A percentile compares a stretch with the other conserved stretches of the same genome.
phyloP scores from a whole-genome alignment of 2,797 vertebrate genomes.

The Dermochelys coriacea region DNA sequence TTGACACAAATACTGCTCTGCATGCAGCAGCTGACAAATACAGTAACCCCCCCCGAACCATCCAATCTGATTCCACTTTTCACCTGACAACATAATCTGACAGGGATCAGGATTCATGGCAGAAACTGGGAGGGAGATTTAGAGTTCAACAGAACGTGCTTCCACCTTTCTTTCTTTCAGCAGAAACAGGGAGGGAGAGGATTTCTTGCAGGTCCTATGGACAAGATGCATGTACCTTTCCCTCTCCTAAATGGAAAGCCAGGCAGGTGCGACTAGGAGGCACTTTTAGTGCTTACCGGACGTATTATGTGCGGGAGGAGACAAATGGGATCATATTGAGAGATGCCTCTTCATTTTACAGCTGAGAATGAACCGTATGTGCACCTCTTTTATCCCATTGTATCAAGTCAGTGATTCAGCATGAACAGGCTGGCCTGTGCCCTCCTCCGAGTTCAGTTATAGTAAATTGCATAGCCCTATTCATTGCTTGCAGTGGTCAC shows the following conservation, averaged over 20 bases:
- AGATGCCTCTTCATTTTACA: rapidly evolving
- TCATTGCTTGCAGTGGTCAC: conserved; percentile 50
- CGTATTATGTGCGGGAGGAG: background rate
- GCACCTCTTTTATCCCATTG: background rate
- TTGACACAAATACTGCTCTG: conserved; percentile 15
- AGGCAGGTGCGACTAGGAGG: background rate
- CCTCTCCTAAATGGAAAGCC: conserved; percentile 26
- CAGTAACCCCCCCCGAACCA: background rate
- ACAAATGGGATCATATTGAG: background rate
- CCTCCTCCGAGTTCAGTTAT: background rate
- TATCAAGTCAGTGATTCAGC: conserved; percentile 29
- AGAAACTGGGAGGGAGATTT: background rate
- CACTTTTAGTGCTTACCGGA: background rate
- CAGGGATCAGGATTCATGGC: background rate
- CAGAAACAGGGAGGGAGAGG: background rate
- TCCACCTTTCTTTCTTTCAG: no score
- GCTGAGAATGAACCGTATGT: background rate
- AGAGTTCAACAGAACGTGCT: no score
- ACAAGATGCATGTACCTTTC: background rate
- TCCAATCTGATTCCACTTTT: background rate
- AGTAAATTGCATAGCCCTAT: background rate
- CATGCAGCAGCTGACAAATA: background rate
- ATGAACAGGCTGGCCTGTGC: conserved; percentile 1
- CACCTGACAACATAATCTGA: background rate
- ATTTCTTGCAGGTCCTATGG: background rate